Evolutionary conservation across 2,797 vertebrate genomes (phyloP).

Genomic region (Denticeps clupeoides): DNA sequence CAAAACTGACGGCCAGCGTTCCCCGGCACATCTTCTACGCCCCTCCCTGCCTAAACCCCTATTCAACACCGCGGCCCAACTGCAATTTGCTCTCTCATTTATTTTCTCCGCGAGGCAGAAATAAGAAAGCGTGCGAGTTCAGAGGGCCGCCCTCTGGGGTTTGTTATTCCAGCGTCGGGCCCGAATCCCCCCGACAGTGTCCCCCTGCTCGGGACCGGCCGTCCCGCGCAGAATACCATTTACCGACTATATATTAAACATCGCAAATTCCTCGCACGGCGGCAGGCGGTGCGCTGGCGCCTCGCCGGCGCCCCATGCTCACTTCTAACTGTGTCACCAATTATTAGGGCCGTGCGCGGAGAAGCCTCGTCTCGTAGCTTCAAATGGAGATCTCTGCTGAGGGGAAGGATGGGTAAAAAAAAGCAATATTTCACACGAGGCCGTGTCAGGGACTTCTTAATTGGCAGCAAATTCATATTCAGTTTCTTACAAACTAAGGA

Average conservation of each 20-base stretch:
- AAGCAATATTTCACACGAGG: no score
- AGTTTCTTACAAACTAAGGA: no score
- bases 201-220: neutral
- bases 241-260: conserved; percentile 23
- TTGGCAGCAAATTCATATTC: no score
- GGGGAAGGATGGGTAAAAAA: conserved; percentile 26
- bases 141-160: conserved; percentile 14
- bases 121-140: conserved; percentile 15
- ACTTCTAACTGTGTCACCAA: conserved; percentile 19
- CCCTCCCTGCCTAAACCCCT: neutral
- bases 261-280: neutral
- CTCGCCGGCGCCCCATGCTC: neutral
- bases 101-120: conserved; percentile 18
- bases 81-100: conserved; percentile 28
- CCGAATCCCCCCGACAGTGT: neutral
- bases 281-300: neutral
- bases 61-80: conserved; percentile 11
- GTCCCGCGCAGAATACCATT: conserved; percentile 15
- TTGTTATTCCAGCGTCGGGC: conserved; percentile 19
- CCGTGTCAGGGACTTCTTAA: no score
- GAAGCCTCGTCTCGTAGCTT: neutral
- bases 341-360: conserved; percentile 14
- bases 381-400: conserved; percentile 16
- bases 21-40: no score
- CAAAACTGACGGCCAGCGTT: no score